Evolutionary conservation across 2,888 invertebrate species (phyloP).

Genomic region (Phlogophora meticulosa): DNA sequence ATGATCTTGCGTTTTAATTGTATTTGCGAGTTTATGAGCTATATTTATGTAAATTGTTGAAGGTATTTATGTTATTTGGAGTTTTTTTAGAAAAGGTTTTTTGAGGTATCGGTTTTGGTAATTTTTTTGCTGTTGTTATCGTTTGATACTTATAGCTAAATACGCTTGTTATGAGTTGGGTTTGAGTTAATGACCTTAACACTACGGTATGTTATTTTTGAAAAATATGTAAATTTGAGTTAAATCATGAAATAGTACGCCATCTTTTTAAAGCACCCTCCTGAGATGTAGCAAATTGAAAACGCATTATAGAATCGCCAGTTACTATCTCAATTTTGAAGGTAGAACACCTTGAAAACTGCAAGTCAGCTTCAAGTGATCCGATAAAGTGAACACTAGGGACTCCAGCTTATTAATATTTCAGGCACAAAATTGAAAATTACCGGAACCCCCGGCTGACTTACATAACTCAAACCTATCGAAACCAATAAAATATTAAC

Average conservation of each 20-base stretch:
- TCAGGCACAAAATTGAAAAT: constrained; percentile 90
- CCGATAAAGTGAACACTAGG: constrained; percentile 70
- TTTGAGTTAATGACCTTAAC: no score
- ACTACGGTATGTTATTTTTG: not conserved
- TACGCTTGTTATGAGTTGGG: not conserved
- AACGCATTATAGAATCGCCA: constrained; percentile 9
- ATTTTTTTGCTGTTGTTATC: not conserved
- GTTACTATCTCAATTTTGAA: constrained; percentile 24
- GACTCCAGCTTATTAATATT: constrained; percentile 85
- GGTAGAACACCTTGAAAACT: constrained; percentile 51
- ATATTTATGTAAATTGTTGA: constrained; percentile 32
- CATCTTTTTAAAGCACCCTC: not conserved
- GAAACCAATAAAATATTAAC: constrained; percentile 90
- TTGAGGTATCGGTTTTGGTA: not conserved
- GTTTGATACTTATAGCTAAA: not conserved
- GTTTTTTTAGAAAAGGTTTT: not conserved
- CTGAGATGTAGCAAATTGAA: constrained; percentile 5
- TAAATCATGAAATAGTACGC: not conserved
- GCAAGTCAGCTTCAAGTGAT: constrained; percentile 62
- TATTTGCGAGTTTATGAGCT: constrained; percentile 39
- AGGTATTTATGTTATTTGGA: not conserved
- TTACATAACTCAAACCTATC: constrained; percentile 89
- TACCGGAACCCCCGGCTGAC: constrained; percentile 81
- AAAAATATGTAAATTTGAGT: not conserved
- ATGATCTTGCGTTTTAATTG: constrained; percentile 48